Evolutionary conservation across 2,797 vertebrate species (phyloP), one percentile per base, ranked within the genome.

Genomic region (Coregonus sp.): DNA sequence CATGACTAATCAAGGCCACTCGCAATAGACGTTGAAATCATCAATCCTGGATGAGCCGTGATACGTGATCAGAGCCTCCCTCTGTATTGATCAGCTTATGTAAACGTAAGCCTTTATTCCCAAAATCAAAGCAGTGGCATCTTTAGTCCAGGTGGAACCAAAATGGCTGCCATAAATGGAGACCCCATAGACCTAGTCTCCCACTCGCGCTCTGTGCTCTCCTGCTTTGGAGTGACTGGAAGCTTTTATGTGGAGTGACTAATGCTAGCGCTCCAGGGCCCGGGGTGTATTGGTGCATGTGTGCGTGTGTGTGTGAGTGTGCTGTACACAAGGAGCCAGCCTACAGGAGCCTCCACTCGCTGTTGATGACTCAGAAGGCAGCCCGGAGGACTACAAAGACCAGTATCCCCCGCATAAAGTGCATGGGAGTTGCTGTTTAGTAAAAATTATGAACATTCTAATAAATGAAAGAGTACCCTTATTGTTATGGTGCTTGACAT

Each of bases 161-260:
- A 92, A 90, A 92, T 93, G 91, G 87, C 87, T 82, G 88, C 86
- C 88, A 74, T 67, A 88, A 70, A 82, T 86, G 85, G 84, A 87
- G 90, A 84, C 89, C 85, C 82, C 16, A 29, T 80, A 89, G 89
- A 88, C 84, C 90, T 87, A 52, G 12, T 86, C 88, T 89, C 90
- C 87, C 86, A 86, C 90, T 90, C 35, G 68, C 56, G 77, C 4
- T 77, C 69, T 70, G 18, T 25, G 47, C 73, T 74, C 33, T 70
- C 15, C 70, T 66, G 77, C 37, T 70, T 75, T 70, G 89, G 85
- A 92, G 80, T 77, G 85, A 89, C 85, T 87, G 59, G 78, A 85
- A 89, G 87, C 88, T 88, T 92, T 94, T 87, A 94, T 89, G 85
- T 87, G 86, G 90, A 90, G 83, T 94, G 92, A 93, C 88, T 91